Conservation (phyloP, 2,113 vertebrate species). For the Equus przewalskii region DNA sequence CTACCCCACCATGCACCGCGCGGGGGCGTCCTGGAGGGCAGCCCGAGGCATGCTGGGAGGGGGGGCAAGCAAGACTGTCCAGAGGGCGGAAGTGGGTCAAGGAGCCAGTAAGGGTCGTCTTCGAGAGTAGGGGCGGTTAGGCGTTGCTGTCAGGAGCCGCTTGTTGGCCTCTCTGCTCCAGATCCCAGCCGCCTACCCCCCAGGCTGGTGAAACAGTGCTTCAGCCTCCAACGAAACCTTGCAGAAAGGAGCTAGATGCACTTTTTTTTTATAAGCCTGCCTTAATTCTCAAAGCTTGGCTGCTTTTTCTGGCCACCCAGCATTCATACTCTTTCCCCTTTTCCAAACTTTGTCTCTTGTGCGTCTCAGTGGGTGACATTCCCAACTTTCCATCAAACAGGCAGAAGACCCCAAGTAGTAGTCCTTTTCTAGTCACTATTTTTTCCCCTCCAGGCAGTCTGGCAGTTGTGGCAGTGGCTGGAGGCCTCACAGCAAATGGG, state of each 20-base stretch:
- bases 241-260: not conserved
- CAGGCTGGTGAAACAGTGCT: not conserved
- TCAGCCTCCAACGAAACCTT: not conserved
- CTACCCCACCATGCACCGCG: constrained; percentile 23
- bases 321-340: not conserved
- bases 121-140: fast-evolving
- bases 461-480: not conserved
- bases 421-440: not conserved
- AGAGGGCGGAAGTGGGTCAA: not conserved
- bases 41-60: constrained; percentile 48
- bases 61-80: not conserved
- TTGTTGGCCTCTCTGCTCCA: not conserved
- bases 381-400: constrained; percentile 2
- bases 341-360: not conserved
- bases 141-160: not conserved
- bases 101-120: too few species aligned
- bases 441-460: not conserved
- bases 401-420: not conserved
- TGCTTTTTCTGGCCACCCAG: not conserved
- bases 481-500: not conserved
- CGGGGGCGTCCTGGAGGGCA: not conserved
- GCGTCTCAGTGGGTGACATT: not conserved
- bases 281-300: not conserved
- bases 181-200: not conserved
- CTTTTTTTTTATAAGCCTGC: not conserved